A percentile compares a stretch with the other conserved stretches of the same genome.
phyloP scores from a whole-genome alignment of 2,888 invertebrate species.

The Epinotia ramella region DNA sequence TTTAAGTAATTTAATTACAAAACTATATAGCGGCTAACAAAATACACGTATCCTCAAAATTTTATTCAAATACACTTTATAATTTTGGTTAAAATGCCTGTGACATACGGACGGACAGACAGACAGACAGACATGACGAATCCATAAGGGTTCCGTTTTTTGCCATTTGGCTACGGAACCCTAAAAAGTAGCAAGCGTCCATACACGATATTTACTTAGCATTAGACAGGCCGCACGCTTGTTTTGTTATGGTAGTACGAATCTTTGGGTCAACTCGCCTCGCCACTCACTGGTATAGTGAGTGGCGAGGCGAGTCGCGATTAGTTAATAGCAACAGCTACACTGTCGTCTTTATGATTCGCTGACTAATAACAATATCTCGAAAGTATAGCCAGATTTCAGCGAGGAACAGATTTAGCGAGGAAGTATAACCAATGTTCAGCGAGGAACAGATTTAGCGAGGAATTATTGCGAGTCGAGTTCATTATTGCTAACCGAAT shows the following conservation, averaged over 20 bases:
- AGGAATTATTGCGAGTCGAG: not conserved
- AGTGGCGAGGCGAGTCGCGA: not conserved
- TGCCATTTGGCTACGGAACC: no score
- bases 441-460: not conserved
- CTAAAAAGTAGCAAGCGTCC: not conserved
- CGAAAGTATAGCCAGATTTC: not conserved
- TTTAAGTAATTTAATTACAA: no score
- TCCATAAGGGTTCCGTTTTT: no score
- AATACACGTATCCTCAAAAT: no score
- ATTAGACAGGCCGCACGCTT: not conserved
- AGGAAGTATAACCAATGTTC: not conserved
- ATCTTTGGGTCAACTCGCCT: not conserved
- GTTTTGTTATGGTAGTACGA: not conserved
- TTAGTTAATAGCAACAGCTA: not conserved
- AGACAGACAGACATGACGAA: no score
- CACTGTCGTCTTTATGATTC: not conserved
- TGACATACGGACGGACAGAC: no score
- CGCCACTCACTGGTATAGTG: no score
- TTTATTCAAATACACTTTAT: no score
- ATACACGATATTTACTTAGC: not conserved
- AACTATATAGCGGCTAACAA: no score
- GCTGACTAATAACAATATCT: slow-evolving; percentile 1
- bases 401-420: not conserved
- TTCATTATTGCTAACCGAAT: not conserved
- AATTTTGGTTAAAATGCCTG: no score